Percentiles rank a stretch among this genome's conserved stretches.
phyloP scores from a whole-genome alignment of 2,113 vertebrate genomes.

The Ahaetulla prasina region DNA sequence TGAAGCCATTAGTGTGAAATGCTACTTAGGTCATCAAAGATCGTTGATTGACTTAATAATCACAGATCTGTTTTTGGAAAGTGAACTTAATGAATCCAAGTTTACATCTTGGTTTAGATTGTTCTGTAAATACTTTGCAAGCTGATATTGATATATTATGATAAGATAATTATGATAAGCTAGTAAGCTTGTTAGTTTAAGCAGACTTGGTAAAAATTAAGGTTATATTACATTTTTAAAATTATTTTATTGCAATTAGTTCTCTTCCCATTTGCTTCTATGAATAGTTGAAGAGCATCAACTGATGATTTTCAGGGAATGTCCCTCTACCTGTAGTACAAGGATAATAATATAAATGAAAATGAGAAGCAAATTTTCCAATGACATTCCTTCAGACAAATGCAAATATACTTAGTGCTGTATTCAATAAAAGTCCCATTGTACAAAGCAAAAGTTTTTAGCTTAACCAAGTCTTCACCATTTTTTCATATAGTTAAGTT shows the following conservation, averaged over 20 bases:
- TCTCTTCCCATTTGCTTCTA: not conserved
- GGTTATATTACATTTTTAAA: not conserved
- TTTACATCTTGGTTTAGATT: not conserved
- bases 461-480: not conserved
- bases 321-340: not conserved
- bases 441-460: not conserved
- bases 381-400: not conserved
- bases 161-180: not conserved
- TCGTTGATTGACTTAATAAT: not conserved
- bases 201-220: not conserved
- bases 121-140: not conserved
- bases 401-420: not conserved
- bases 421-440: not conserved
- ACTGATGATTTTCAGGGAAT: not conserved
- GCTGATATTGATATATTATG: not conserved
- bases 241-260: not conserved
- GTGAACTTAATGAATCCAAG: not conserved
- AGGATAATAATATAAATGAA: not conserved
- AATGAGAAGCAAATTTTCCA: not conserved
- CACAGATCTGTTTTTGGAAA: not conserved
- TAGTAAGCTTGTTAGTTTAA: not conserved
- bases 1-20: not conserved
- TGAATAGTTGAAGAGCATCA: not conserved
- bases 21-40: not conserved
- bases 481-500: not conserved